A percentile compares a stretch with the other conserved stretches of the same genome.
Evolutionary conservation across 2,113 vertebrate species (phyloP).

Genomic region (Percopsis transmontana): DNA sequence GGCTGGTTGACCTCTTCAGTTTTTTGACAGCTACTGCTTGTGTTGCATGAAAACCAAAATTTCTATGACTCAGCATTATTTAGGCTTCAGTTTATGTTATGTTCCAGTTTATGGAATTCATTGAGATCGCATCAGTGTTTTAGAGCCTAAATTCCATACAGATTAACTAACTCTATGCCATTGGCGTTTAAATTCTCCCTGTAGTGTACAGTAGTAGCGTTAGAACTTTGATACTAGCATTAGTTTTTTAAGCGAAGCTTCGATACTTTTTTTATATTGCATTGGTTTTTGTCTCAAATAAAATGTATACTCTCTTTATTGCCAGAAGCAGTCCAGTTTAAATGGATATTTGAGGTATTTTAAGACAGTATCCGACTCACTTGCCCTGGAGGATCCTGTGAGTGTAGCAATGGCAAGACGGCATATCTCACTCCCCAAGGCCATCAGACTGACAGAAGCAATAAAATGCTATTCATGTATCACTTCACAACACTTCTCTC

Average conservation of each 20-base stretch:
- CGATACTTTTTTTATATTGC: too few species aligned
- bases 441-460: constrained; percentile 63
- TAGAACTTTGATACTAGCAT: too few species aligned
- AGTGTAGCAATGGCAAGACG: constrained; percentile 42
- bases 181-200: too few species aligned
- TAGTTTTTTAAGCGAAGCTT: too few species aligned
- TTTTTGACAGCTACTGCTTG: neutral
- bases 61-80: neutral
- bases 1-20: constrained; percentile 5
- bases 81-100: neutral
- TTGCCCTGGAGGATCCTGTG: constrained; percentile 32
- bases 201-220: too few species aligned
- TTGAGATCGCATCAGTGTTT: too few species aligned
- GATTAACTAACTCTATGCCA: too few species aligned
- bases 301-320: constrained; percentile 6
- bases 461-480: constrained; percentile 59
- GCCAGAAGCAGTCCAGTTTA: constrained; percentile 26
- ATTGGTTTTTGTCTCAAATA: neutral
- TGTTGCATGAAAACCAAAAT: neutral
- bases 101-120: neutral
- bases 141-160: too few species aligned
- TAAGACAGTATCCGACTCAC: constrained; percentile 20
- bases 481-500: constrained; percentile 47
- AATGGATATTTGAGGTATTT: neutral
- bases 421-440: constrained; percentile 39